Evolutionary conservation across 92 coral and sea anemone genomes (phyloP).

Genomic region (Parazoanthus swiftii): DNA sequence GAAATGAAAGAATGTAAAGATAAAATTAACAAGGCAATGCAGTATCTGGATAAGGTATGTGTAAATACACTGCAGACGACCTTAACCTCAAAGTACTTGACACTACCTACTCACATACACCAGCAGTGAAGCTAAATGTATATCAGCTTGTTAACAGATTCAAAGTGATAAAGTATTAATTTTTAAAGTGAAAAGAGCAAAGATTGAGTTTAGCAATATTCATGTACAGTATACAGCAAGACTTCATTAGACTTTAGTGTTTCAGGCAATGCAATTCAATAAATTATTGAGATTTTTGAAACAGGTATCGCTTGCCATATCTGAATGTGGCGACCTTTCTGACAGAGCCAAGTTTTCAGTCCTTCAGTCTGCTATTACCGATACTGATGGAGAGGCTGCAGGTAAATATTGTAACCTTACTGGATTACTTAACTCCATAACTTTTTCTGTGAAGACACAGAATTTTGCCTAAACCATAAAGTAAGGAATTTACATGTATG

Average conservation of each 20-base stretch:
- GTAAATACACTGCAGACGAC: neutral
- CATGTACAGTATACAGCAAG: neutral
- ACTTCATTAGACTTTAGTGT: neutral
- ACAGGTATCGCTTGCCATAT: slow-evolving; percentile 26
- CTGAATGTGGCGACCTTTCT: slow-evolving; percentile 35
- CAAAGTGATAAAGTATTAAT: neutral
- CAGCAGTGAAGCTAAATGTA: too few species aligned
- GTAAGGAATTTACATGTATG: too few species aligned
- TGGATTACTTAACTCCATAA: neutral
- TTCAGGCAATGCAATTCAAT: neutral
- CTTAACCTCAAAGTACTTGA: neutral
- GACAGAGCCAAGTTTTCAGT: slow-evolving; percentile 29
- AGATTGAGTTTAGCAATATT: neutral
- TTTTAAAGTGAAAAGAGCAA: neutral
- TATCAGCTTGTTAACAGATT: neutral
- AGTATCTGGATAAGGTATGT: slow-evolving; percentile 50
- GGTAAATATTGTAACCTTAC: neutral
- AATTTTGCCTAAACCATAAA: too few species aligned
- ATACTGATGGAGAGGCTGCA: slow-evolving; percentile 8
- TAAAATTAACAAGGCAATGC: slow-evolving; percentile 50
- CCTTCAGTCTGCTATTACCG: slow-evolving; percentile 29
- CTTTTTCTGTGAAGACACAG: neutral
- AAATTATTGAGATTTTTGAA: neutral
- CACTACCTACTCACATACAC: neutral
- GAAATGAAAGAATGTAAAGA: slow-evolving; percentile 50